phyloP scores from a whole-genome alignment of 2,888 invertebrate species.

The Heterodera filipjevi region DNA sequence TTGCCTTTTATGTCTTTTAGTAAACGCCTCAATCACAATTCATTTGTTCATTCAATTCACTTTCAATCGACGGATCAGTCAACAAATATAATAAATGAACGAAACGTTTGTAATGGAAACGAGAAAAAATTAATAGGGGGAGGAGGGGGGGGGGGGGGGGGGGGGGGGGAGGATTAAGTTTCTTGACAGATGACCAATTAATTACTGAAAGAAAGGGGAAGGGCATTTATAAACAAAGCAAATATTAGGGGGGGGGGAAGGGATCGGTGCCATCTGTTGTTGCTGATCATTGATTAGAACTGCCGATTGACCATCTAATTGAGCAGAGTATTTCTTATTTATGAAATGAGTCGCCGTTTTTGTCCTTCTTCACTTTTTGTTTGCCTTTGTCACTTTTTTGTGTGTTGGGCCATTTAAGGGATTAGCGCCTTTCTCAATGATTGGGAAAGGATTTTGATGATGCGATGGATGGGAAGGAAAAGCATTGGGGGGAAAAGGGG shows the following conservation, averaged over 20 bases:
- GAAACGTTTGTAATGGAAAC: neutral
- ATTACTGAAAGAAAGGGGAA: too few relatives aligned
- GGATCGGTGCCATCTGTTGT: too few relatives aligned
- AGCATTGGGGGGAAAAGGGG: neutral
- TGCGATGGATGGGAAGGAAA: neutral
- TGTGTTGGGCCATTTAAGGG: neutral
- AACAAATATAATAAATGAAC: neutral
- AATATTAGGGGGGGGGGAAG: too few relatives aligned
- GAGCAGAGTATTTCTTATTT: too few relatives aligned
- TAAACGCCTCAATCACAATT: neutral
- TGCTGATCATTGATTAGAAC: too few relatives aligned
- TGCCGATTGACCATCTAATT: too few relatives aligned
- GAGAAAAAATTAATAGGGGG: neutral
- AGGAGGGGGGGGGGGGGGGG: neutral
- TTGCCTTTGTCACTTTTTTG: neutral
- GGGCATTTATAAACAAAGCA: too few relatives aligned
- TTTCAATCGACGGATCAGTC: neutral
- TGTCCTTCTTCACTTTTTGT: too few relatives aligned
- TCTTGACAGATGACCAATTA: neutral
- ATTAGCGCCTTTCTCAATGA: neutral
- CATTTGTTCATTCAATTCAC: neutral
- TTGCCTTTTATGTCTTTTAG: too few relatives aligned
- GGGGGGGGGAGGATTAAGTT: neutral
- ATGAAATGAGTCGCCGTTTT: too few relatives aligned
- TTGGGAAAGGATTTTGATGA: neutral